Percentiles rank a stretch among this genome's conserved stretches.
These are phyloP conservation scores for Anguilla marmorata DNA, from an alignment of 2,797 vertebrate genomes.

Conservation along the genomic window DNA sequence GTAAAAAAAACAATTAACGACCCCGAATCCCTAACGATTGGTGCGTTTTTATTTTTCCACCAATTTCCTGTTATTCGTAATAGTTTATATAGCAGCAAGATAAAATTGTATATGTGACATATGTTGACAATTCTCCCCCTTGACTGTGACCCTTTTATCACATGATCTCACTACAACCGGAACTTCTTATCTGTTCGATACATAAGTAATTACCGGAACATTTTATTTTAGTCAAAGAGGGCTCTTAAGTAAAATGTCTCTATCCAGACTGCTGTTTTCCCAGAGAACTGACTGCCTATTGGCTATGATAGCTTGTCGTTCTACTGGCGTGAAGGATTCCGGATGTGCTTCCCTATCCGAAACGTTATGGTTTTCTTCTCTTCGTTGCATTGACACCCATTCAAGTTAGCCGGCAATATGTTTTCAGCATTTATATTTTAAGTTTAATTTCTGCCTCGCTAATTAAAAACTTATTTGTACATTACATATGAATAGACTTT, in stretches of 20 bases:
- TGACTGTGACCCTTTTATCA: background rate
- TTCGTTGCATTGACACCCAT: background rate
- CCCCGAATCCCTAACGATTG: background rate
- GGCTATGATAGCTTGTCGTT: constrained; percentile 15
- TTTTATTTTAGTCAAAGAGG: background rate
- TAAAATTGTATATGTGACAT: background rate
- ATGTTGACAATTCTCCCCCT: background rate
- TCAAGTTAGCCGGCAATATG: background rate
- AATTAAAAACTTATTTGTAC: background rate
- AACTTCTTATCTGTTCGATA: background rate
- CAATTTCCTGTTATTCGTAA: background rate
- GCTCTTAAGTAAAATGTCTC: background rate
- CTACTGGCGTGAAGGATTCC: constrained; percentile 28
- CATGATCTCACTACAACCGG: background rate
- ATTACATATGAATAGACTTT: background rate
- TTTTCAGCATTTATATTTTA: constrained; percentile 12
- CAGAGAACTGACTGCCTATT: background rate
- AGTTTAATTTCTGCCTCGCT: background rate
- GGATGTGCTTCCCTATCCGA: constrained; percentile 22
- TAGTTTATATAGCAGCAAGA: background rate
- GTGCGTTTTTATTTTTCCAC: background rate
- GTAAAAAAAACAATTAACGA: background rate
- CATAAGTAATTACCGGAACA: background rate
- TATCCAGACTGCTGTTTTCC: background rate
- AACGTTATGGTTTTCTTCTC: background rate